A percentile compares a stretch with the other conserved stretches of the same genome.
These are phyloP conservation scores for Melipona bicolor DNA, from an alignment of 2,888 invertebrate species.

Conservation along the genomic window DNA sequence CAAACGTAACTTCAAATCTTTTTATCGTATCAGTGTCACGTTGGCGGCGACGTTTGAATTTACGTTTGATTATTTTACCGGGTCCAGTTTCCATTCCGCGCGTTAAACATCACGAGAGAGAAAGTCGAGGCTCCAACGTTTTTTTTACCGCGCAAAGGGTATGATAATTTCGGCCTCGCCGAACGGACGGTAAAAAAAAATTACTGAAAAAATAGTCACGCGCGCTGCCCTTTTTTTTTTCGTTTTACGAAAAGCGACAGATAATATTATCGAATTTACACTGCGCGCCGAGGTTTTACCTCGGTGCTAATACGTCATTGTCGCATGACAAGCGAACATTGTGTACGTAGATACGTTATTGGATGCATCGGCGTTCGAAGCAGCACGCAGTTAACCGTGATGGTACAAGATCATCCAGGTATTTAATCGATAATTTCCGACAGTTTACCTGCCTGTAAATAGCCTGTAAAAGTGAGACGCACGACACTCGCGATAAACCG, in stretches of 20 bases:
- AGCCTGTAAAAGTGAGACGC: not conserved
- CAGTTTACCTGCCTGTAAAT: conserved; percentile 11
- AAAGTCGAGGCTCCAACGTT: too few relatives aligned
- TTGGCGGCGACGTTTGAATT: not conserved
- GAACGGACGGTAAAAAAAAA: not conserved
- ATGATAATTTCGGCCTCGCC: too few relatives aligned
- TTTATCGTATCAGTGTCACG: not conserved
- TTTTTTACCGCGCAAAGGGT: too few relatives aligned
- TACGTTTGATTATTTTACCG: not conserved
- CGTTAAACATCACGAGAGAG: not conserved
- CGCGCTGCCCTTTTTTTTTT: too few relatives aligned
- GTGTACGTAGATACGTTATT: not conserved
- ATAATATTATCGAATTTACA: conserved; percentile 18
- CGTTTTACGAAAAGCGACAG: not conserved
- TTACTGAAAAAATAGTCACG: too few relatives aligned
- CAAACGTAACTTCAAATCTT: conserved; percentile 38
- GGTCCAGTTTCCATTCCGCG: not conserved
- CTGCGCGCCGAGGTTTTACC: not conserved
- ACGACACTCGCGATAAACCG: not conserved
- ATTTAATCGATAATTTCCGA: not conserved
- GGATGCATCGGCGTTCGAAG: not conserved
- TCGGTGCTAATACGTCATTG: not conserved
- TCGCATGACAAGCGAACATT: not conserved
- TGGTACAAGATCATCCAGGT: not conserved
- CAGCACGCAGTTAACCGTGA: not conserved